phyloP scores from a whole-genome alignment of 1,140 invertebrate genomes.

The Zelostemma sp. region DNA sequence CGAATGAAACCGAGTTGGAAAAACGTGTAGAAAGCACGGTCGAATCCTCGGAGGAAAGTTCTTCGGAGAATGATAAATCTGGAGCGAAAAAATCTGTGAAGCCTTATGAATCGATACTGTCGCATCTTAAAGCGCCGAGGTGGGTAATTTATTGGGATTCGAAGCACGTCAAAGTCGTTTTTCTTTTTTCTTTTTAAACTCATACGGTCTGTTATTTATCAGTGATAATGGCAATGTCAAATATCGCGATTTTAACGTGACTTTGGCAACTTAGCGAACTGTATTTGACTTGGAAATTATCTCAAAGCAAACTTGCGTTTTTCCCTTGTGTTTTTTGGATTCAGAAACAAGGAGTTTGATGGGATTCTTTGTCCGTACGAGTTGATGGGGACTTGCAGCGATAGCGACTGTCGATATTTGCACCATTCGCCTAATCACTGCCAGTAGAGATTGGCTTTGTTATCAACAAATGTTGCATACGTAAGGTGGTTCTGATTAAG shows the following conservation, averaged over 20 bases:
- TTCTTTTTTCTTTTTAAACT: conserved; percentile 6
- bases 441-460: conserved; percentile 49
- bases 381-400: conserved; percentile 66
- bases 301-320: conserved; percentile 31
- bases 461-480: conserved; percentile 53
- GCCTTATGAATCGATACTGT: conserved; percentile 62
- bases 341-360: conserved; percentile 57
- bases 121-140: conserved; percentile 57
- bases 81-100: conserved; percentile 11
- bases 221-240: no score
- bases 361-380: conserved; percentile 67
- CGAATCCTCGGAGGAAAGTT: no score
- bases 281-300: conserved; percentile 14
- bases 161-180: background rate
- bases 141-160: conserved; percentile 38
- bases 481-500: conserved; percentile 66
- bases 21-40: no score
- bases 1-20: no score
- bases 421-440: conserved; percentile 55
- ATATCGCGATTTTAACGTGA: background rate
- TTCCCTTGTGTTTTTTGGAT: conserved; percentile 54
- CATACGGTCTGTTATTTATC: no score
- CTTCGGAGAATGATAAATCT: background rate
- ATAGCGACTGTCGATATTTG: conserved; percentile 63
- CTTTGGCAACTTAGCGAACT: conserved; percentile 8